Evolutionary conservation across 2,797 vertebrate genomes (phyloP).

Genomic region (Poeciliopsis turneri): DNA sequence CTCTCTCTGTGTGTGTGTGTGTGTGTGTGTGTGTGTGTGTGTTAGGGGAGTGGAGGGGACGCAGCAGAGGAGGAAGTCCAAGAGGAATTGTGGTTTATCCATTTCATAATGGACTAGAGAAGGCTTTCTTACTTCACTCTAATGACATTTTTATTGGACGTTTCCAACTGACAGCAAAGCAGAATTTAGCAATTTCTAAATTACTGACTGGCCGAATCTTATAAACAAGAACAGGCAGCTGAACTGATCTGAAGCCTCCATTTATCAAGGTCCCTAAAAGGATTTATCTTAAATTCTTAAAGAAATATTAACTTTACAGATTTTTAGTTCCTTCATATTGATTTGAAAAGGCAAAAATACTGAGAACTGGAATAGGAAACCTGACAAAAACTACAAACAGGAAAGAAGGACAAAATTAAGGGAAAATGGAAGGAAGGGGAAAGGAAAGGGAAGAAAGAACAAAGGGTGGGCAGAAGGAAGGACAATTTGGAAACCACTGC

Average conservation of each 20-base stretch:
- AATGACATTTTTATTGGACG: background rate
- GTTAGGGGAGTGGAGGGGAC: background rate
- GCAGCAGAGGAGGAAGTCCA: constrained; percentile 20
- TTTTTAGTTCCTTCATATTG: background rate
- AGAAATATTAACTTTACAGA: background rate
- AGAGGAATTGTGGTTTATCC: constrained; percentile 34
- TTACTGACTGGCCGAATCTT: constrained; percentile 35
- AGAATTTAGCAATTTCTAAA: constrained; percentile 48
- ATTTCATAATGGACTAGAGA: constrained; percentile 39
- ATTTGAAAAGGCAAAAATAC: background rate
- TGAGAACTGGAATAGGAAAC: background rate
- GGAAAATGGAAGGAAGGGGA: background rate
- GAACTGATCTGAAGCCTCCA: background rate
- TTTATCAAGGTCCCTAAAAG: background rate
- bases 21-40: no score
- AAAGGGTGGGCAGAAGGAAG: background rate
- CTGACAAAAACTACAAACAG: background rate
- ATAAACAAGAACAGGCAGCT: constrained; percentile 17
- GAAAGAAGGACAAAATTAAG: background rate
- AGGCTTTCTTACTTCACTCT: constrained; percentile 29
- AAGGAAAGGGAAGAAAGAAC: background rate
- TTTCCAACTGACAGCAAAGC: background rate
- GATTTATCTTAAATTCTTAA: background rate
- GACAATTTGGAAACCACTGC: background rate
- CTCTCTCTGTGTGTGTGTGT: no score